Conservation (phyloP, 2,888 invertebrate genomes). For the Netelia fuscicornis region DNA sequence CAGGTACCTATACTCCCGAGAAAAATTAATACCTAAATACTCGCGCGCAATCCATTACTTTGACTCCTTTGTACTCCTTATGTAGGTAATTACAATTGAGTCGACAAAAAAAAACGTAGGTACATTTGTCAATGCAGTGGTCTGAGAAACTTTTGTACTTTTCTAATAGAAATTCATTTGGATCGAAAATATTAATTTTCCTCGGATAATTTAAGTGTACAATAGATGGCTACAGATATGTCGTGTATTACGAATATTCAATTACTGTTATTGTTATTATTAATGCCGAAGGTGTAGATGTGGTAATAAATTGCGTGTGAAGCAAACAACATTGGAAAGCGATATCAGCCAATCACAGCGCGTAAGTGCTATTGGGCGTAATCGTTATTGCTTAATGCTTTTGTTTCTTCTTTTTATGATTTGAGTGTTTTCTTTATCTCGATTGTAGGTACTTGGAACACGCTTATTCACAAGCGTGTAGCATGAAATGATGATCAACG, state of each 20-base stretch:
- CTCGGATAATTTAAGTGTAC: neutral
- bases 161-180: neutral
- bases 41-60: neutral
- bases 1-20: neutral
- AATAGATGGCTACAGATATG: conserved; percentile 32
- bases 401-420: neutral
- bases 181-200: conserved; percentile 20
- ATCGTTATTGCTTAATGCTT: conserved; percentile 42
- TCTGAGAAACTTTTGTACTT: too few species aligned
- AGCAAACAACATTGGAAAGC: conserved; percentile 80
- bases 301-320: conserved; percentile 69
- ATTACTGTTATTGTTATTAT: conserved; percentile 31
- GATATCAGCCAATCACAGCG: conserved; percentile 80
- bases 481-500: conserved; percentile 35
- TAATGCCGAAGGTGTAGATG: conserved; percentile 39
- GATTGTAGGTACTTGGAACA: neutral
- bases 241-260: conserved; percentile 38
- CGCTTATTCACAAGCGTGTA: conserved; percentile 3
- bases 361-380: conserved; percentile 67
- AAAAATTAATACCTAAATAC: conserved; percentile 1
- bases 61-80: too few species aligned
- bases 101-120: too few species aligned
- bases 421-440: neutral
- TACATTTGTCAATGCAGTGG: too few species aligned
- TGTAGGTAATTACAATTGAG: too few species aligned